Evolutionary conservation across 2,888 invertebrate species (phyloP), one percentile per base, ranked within the genome.

Genomic region (Mythimna pallens): DNA sequence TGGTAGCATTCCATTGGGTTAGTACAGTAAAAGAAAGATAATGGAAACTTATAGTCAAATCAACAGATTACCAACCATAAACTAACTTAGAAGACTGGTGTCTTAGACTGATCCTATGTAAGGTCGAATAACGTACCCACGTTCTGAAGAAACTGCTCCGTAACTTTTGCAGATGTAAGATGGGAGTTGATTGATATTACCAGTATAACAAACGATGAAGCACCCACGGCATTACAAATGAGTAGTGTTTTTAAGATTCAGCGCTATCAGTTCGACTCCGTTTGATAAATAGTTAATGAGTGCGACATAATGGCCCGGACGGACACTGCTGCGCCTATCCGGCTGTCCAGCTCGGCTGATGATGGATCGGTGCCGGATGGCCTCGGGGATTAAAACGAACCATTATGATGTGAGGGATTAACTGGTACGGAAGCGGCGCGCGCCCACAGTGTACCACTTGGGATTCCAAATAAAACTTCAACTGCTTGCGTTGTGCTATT

Each of bases 281-380:
- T 55, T 22, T 58, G 72, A 79, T 63, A 58, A 70, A 72, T 70
- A 70, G 69, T 63, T 62, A 36, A 71, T 57, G 57, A 54, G 40
- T 30, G 64, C 50, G 67, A 66, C 71, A 69, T 65, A 65, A 50
- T 36, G 62, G 34, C 17, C 62, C 34, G 25, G 40, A 6, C n/a
- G 57, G 40, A 59, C 40, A 58, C 57, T 65, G 12, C 57, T 65
- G 12, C 40, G 72, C 25, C 40, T 61, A 70, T 70, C 58, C 43
- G 52, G n/a, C 30, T 73, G 30, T 40, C 52, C 71, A 25, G 25
- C 14, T 12, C 70, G 40, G 55, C 25, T 54, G 50, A 70, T 73
- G 69, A 81, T 67, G 66, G 63, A 78, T 73, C 57, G 68, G n/a
- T n/a, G 34, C 43, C n/a, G 50, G 17, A n/a, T 5, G 43, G 54